These are phyloP conservation scores for Dolichopus griseipennis DNA, from an alignment of 2,888 invertebrate species.

Conservation along the genomic window DNA sequence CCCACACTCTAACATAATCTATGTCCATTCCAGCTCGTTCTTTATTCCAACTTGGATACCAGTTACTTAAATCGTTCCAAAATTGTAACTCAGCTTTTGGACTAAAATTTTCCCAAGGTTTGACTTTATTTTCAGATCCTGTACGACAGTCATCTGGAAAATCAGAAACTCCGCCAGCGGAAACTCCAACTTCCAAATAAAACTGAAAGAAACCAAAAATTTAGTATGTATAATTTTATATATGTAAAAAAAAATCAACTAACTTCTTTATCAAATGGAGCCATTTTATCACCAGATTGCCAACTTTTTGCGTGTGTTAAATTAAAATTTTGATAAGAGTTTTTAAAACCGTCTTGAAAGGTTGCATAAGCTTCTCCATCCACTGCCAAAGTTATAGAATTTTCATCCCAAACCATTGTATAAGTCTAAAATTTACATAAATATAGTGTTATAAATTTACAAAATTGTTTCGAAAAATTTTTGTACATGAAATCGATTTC, in stretches of 20 bases:
- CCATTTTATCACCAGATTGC: constrained; percentile 50
- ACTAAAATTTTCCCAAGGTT: constrained; percentile 66
- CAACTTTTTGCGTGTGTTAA: constrained; percentile 45
- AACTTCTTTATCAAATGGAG: constrained; percentile 66
- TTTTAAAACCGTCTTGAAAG: constrained; percentile 28
- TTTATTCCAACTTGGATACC: constrained; percentile 60
- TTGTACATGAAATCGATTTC: constrained; percentile 29
- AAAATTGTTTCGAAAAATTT: constrained; percentile 29
- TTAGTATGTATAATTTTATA: background rate
- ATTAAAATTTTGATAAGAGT: constrained; percentile 27
- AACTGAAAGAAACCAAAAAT: background rate
- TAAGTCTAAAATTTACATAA: constrained; percentile 47
- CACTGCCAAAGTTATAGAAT: constrained; percentile 31
- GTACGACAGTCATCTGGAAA: constrained; percentile 52
- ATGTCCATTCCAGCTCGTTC: constrained; percentile 40
- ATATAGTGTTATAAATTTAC: constrained; percentile 47
- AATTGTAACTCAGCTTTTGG: constrained; percentile 60
- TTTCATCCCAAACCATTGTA: constrained; percentile 51
- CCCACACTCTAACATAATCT: constrained; percentile 38
- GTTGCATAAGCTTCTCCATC: constrained; percentile 47
- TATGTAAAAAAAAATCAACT: background rate
- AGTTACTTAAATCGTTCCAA: constrained; percentile 55
- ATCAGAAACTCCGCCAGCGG: constrained; percentile 64
- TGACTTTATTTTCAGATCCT: constrained; percentile 33
- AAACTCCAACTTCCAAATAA: constrained; percentile 38